Base-by-base conservation (phyloP, 2,113 vertebrate genomes). In the Corynorhinus townsendii region DNA sequence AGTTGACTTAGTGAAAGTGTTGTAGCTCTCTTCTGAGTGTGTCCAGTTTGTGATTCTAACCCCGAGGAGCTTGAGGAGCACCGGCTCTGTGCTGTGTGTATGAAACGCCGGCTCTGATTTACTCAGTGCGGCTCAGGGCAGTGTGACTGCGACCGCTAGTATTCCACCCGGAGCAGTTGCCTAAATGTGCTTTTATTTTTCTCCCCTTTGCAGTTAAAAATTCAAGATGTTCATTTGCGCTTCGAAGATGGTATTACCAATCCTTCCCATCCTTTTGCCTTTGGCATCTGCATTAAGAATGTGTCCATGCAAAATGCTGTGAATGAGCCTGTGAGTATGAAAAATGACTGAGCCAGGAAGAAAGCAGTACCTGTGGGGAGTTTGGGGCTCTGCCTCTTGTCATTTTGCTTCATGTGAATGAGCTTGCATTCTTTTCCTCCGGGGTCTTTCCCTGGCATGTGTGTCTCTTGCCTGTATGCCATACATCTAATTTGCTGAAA, bases 211-310 rank as follows among this genome's bases (percentile, higher is more conserved):
- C 54, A 99, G 99, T 98, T 99, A 96, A 99, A 99, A 95, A 99
- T 99, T 94, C 99, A 99, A 96, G 99, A 99, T 97, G 99, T 99
- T 11, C 99, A 99, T 93, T 96, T 99, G 95, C 98, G 99, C 84
- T 99, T 99, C 97, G 99, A 99, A 97, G 99, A 99, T 95, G 99
- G 99, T 33, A 47, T 99, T 69, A 99, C 99, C 77, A 98, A 98
- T 76, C 99, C 99, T 15, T 98, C 97, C 1, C 99, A 98, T 72
- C 99, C 99, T 0, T 99, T 99, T 97, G 99, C 99, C 0, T 99
- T 99, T 94, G 99, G 99, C 4, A 69, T 99, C 69, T 99, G 99
- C 97, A 99, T 99, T 96, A 99, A 99, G 97, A 99, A 99, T 3
- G 99, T 99, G 3, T 99, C 99, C 0, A 99, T 99, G 96, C 99